Conservation (phyloP, 2,797 vertebrate genomes). For the Picus viridis region DNA sequence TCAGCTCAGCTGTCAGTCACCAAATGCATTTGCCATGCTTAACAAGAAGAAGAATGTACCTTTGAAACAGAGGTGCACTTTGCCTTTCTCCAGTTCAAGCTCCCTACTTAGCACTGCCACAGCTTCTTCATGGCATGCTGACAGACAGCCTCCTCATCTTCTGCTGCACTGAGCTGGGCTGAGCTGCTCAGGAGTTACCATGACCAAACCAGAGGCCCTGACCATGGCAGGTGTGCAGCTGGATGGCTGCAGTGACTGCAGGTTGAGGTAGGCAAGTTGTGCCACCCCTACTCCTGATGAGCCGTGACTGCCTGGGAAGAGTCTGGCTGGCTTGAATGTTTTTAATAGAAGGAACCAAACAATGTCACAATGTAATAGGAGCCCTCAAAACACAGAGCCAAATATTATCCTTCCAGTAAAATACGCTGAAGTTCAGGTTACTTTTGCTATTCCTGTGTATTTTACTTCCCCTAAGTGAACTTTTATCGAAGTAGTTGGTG, state of each 20-base stretch:
- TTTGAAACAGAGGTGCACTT: neutral
- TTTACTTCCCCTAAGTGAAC: neutral
- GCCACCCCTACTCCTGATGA: neutral
- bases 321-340: neutral
- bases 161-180: neutral
- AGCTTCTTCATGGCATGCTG: neutral
- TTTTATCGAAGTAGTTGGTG: neutral
- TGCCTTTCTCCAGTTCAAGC: neutral
- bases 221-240: accelerated
- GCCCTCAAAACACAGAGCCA: neutral
- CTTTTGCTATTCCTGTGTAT: neutral
- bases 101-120: neutral
- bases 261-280: neutral
- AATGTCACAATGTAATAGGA: neutral
- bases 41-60: neutral
- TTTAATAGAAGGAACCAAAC: neutral
- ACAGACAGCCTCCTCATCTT: neutral
- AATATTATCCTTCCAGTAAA: neutral
- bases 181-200: neutral
- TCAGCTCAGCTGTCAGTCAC: neutral
- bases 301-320: neutral
- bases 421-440: neutral
- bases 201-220: neutral
- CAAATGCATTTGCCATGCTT: neutral
- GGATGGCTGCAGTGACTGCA: neutral